Evolutionary conservation across 2,113 vertebrate species (phyloP).

Genomic region (Chaenocephalus aceratus): DNA sequence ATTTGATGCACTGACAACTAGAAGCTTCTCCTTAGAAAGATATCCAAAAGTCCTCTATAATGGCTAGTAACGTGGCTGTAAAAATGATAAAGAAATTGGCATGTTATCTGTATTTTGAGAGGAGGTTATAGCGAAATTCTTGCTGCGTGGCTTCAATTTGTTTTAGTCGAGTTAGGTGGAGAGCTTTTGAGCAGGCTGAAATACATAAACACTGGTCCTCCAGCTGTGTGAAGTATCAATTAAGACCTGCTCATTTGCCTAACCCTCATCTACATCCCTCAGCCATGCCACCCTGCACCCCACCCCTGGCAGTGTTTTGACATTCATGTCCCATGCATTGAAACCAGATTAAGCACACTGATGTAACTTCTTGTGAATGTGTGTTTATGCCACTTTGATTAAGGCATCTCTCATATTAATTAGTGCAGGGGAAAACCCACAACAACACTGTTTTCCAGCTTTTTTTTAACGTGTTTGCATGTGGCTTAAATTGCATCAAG

Average conservation of each 20-base stretch:
- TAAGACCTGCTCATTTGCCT: constrained; percentile 81
- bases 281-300: constrained; percentile 64
- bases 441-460: constrained; percentile 9
- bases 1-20: constrained; percentile 14
- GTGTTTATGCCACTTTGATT: constrained; percentile 11
- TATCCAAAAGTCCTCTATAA: not conserved
- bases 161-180: constrained; percentile 71
- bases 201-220: constrained; percentile 77
- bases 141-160: constrained; percentile 68
- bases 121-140: constrained; percentile 12
- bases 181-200: constrained; percentile 75
- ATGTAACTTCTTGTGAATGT: constrained; percentile 15
- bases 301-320: constrained; percentile 69
- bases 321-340: constrained; percentile 61
- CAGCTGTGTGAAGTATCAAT: constrained; percentile 80
- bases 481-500: not conserved
- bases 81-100: constrained; percentile 6
- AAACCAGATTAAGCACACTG: constrained; percentile 63
- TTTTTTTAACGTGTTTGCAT: constrained; percentile 1
- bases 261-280: constrained; percentile 74
- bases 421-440: not conserved
- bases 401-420: constrained; percentile 19
- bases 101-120: constrained; percentile 10
- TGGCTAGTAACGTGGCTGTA: not conserved
- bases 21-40: not conserved